Conservation (phyloP, 2,888 invertebrate species). For the Cantharis rustica region DNA sequence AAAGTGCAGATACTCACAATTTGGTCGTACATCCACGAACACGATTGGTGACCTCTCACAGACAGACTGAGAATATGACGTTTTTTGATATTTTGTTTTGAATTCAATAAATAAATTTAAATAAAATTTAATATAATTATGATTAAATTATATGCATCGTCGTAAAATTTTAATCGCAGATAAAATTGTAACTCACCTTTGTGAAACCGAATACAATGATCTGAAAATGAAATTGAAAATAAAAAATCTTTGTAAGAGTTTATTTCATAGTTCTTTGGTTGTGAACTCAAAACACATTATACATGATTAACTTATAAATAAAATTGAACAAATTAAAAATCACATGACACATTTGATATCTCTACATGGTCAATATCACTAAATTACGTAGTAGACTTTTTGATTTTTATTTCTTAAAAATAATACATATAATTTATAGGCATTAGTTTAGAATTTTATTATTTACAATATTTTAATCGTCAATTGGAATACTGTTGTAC, state of each 20-base stretch:
- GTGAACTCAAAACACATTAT: conserved; percentile 37
- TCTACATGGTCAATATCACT: conserved; percentile 27
- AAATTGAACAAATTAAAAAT: conserved; percentile 20
- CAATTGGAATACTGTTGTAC: conserved; percentile 13
- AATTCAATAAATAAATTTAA: too few species aligned
- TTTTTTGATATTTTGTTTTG: too few species aligned
- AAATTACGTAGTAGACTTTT: conserved; percentile 23
- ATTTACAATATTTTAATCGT: conserved; percentile 29
- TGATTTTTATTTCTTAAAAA: conserved; percentile 31
- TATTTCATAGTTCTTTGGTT: conserved; percentile 41
- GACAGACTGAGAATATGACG: too few species aligned
- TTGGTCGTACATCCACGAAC: too few species aligned
- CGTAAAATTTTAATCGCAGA: too few species aligned
- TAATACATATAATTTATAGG: conserved; percentile 44
- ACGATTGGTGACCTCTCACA: too few species aligned
- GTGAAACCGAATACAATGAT: not conserved
- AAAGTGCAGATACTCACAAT: too few species aligned
- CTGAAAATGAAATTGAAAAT: not conserved
- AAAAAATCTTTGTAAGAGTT: conserved; percentile 20
- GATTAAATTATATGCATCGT: too few species aligned
- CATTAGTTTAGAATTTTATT: conserved; percentile 52
- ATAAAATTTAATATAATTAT: too few species aligned
- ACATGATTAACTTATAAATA: conserved; percentile 21
- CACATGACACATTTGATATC: conserved; percentile 20
- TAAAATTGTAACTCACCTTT: too few species aligned